Evolutionary conservation across 2,113 vertebrate species (phyloP).

Genomic region (Toxotes chatareus): DNA sequence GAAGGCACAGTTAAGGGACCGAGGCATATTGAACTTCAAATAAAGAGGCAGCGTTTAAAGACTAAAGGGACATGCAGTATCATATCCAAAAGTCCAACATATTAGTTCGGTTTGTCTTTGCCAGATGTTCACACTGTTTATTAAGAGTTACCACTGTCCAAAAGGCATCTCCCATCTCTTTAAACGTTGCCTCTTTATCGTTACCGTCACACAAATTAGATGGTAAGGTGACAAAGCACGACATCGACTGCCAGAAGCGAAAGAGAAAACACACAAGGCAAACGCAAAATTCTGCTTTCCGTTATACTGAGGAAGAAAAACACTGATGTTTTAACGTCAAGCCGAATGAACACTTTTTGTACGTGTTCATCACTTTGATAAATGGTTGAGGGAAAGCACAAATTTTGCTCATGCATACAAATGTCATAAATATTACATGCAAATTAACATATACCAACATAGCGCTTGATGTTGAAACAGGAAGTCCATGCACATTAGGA

Average conservation of each 20-base stretch:
- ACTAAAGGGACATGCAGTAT: background rate
- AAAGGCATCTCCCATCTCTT: background rate
- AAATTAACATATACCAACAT: conserved; percentile 36
- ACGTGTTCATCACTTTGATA: background rate
- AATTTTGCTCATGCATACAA: conserved; percentile 22
- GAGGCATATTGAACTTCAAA: conserved; percentile 16
- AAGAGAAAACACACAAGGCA: background rate
- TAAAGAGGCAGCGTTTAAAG: conserved; percentile 57
- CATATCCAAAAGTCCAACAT: background rate
- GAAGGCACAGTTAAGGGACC: conserved; percentile 2
- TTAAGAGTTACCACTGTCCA: background rate
- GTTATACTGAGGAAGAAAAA: background rate
- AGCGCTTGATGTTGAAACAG: conserved; percentile 19
- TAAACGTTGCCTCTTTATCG: conserved; percentile 60
- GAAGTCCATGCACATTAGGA: conserved; percentile 26
- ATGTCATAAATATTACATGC: conserved; percentile 38
- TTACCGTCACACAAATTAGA: conserved; percentile 10
- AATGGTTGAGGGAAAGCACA: conserved; percentile 61
- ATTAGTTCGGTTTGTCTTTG: conserved; percentile 3
- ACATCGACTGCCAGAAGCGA: conserved; percentile 31
- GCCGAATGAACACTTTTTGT: background rate
- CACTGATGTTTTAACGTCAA: background rate
- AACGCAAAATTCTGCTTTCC: conserved; percentile 59
- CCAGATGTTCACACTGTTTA: background rate
- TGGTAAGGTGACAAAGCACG: conserved; percentile 11